A percentile compares a stretch with the other conserved stretches of the same genome.
phyloP scores from a whole-genome alignment of 2,888 invertebrate genomes.

The Dryococelus australis region DNA sequence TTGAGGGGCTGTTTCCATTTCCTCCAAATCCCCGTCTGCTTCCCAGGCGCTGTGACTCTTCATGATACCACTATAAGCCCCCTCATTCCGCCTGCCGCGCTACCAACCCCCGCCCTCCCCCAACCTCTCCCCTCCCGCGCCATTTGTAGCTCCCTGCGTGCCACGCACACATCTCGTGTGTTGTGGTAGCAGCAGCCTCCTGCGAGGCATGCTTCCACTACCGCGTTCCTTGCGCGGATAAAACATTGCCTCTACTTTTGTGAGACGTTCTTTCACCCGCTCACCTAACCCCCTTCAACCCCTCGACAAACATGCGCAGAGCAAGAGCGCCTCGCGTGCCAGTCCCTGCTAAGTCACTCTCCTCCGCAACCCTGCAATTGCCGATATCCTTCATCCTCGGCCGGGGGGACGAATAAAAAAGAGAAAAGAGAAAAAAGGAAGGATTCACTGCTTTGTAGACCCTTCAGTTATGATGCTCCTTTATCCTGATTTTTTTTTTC shows the following conservation, averaged over 20 bases:
- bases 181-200: not conserved
- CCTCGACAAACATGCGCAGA: not conserved
- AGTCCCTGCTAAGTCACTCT: not conserved
- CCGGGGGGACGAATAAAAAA: not conserved
- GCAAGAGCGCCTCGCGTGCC: not conserved
- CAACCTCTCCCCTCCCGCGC: too few species aligned
- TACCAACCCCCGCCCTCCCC: too few species aligned
- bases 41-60: too few species aligned
- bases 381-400: slow-evolving; percentile 16
- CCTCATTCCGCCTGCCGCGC: too few species aligned
- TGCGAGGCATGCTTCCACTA: not conserved
- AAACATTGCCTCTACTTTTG: not conserved
- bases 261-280: not conserved
- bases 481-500: not conserved
- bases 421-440: not conserved
- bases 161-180: not conserved
- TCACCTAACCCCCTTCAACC: not conserved
- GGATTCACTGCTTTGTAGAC: not conserved
- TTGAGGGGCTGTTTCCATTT: too few species aligned
- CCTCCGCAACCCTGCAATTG: not conserved
- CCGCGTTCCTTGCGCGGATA: not conserved
- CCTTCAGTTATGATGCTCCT: not conserved
- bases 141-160: not conserved
- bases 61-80: too few species aligned
- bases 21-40: too few species aligned